Evolutionary conservation across 1,140 invertebrate genomes (phyloP), one percentile per base, ranked within the genome.

Genomic region (Achatina immaculata): DNA sequence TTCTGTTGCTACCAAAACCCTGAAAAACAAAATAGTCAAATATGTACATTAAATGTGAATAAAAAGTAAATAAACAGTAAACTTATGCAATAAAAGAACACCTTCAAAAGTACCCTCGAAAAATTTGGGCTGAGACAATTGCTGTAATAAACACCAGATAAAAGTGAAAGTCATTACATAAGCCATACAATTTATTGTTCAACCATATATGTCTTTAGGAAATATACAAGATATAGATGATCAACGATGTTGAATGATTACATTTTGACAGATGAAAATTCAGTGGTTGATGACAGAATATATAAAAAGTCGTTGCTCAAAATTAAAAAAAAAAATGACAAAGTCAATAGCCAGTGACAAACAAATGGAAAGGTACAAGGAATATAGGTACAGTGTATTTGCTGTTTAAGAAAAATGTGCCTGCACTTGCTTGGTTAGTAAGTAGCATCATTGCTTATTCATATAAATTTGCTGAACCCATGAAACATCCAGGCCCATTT

Each of bases 221-320:
- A 68, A 68, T 16, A 31, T 34, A 40, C 2, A 42, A 4, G 42
- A 71, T n/a, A 71, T 24, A 71, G 2, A 1, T 40, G 28, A 38
- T 40, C 40, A 38, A 71, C 28, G 40, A 24, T 71, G 11, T 40
- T 45, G n/a, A 4, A 42, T 42, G 24, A 42, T 31, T 28, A 71
- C 42, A 40, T 40, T 40, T 71, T 42, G 42, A 19, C 68, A 42
- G 21, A 71, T 28, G 3, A 40, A 40, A 40, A 38, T 45, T 42
- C 68, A 71, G 31, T 42, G 38, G 38, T 40, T 71, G 36, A 42
- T 42, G 40, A 71, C 9, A 71, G 68, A 42, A 71, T 6, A 19
- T 45, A 31, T 42, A 42, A 71, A 66, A 71, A 42, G 34, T 71
- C 68, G 68, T 71, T 71, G 68, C 68, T 40, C 38, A 71, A 71